Evolutionary conservation across 1,140 invertebrate species (phyloP).

Genomic region (Cephus cinctus): DNA sequence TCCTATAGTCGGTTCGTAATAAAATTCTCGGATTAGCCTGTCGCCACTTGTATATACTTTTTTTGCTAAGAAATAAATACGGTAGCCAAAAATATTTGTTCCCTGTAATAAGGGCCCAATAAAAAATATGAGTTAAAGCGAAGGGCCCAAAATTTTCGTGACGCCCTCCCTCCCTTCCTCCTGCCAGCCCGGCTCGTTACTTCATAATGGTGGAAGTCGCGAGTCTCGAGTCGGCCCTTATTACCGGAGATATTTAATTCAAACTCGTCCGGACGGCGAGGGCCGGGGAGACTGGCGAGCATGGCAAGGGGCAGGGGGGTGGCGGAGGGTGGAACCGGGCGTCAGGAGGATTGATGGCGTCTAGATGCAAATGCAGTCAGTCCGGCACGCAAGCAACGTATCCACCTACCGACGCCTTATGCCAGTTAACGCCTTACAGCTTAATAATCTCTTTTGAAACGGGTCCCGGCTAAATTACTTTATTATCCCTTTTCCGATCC

Average conservation of each 20-base stretch:
- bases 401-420: constrained; percentile 56
- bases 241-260: constrained; percentile 47
- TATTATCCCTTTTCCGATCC: constrained; percentile 42
- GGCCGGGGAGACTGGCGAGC: constrained; percentile 12
- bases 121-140: too few species aligned
- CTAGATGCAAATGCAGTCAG: constrained; percentile 57
- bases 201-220: too few species aligned
- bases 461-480: constrained; percentile 37
- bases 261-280: constrained; percentile 33
- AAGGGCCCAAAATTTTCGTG: too few species aligned
- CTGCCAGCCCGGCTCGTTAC: too few species aligned
- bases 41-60: too few species aligned
- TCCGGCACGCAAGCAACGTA: constrained; percentile 52
- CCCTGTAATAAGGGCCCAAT: too few species aligned
- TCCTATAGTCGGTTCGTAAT: too few species aligned
- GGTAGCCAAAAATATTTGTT: too few species aligned
- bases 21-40: too few species aligned
- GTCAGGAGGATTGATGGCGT: constrained; percentile 58
- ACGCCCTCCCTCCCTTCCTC: too few species aligned
- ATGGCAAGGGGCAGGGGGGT: not conserved
- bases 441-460: constrained; percentile 51
- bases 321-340: constrained; percentile 45
- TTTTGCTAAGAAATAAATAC: too few species aligned
- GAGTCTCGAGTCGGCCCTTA: constrained; percentile 28
- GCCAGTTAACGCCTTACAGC: constrained; percentile 58